Base-by-base conservation (phyloP, 2,888 invertebrate species). In the Papilio gigon region DNA sequence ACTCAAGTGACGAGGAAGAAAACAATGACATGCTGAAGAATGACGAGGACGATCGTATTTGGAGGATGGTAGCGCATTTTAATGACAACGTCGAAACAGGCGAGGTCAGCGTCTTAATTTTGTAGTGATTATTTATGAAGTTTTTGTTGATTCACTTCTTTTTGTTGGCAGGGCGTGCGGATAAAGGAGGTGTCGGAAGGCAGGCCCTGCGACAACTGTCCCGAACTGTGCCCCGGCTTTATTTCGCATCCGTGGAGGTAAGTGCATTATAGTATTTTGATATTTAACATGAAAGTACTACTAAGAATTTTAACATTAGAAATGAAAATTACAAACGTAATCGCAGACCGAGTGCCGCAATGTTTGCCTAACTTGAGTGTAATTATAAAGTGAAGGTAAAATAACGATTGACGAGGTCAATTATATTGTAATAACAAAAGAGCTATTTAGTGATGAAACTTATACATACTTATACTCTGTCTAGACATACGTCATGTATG, bases 241-340 rank as follows among this genome's bases (percentile, higher is more conserved):
- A 94, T 94, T 70, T 94, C 95, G 67, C 98, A 98, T 86, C 92
- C 94, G 77, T 98, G 97, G 97, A 95, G 98, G 98, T 98, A 89
- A 94, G 96, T 93, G 35, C 60, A 5, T 14, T 53, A 17, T 4
- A 3, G 17, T 58, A 58, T n/a, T 33, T 58, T 56, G 4, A 17
- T 47, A 20, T 20, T 30, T 56, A 17, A 30, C 6, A 11, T 50
- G 9, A 27, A 4, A 50, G 25, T 50, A 47, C 22, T 2, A 25
- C 11, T 11, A 33, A 33, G 37, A 14, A 37, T 9, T 8, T 37
- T 37, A 37, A 33, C 1, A 37, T 37, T 35, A 2, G 8, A 35
- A 37, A 30, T 17, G 1, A 30, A 27, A 25, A 14, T n/a, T 27
- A 27, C 4, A 47, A 47, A 12, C 22, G 27, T 53, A 27, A 50